Evolutionary conservation across 2,797 vertebrate genomes (phyloP).

Genomic region (Gymnoscopelus braueri): DNA sequence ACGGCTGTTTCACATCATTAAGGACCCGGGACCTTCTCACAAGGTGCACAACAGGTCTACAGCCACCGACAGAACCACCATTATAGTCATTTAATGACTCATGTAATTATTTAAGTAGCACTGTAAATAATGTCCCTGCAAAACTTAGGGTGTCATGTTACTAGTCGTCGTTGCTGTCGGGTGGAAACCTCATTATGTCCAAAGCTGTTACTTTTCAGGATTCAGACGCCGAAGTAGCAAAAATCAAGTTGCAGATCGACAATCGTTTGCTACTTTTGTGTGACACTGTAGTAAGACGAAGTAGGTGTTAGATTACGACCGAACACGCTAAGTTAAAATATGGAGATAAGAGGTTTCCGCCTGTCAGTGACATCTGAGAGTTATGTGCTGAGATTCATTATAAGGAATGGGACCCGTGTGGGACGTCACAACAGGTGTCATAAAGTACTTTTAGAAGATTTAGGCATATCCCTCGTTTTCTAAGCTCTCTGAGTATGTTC

Average conservation of each 20-base stretch:
- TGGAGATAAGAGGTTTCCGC: too few species aligned
- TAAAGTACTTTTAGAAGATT: slow-evolving; percentile 53
- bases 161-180: too few species aligned
- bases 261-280: too few species aligned
- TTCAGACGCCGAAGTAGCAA: too few species aligned
- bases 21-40: slow-evolving; percentile 41
- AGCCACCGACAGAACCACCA: slow-evolving; percentile 31
- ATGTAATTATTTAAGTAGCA: slow-evolving; percentile 61
- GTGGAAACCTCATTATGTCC: too few species aligned
- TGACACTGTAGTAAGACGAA: too few species aligned
- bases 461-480: slow-evolving; percentile 4
- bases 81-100: slow-evolving; percentile 61
- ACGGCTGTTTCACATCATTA: slow-evolving; percentile 15
- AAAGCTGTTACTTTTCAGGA: too few species aligned
- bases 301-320: too few species aligned
- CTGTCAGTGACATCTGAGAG: too few species aligned
- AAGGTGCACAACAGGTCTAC: slow-evolving; percentile 63
- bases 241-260: too few species aligned
- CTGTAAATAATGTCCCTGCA: slow-evolving; percentile 49
- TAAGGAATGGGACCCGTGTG: background rate
- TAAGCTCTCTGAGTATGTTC: slow-evolving; percentile 44
- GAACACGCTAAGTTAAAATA: too few species aligned
- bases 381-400: too few species aligned
- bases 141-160: slow-evolving; percentile 28
- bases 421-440: slow-evolving; percentile 28